Percentiles rank a stretch among this genome's conserved stretches.
Conservation (phyloP, 2,797 vertebrate species). For the Thamnophis elegans region DNA sequence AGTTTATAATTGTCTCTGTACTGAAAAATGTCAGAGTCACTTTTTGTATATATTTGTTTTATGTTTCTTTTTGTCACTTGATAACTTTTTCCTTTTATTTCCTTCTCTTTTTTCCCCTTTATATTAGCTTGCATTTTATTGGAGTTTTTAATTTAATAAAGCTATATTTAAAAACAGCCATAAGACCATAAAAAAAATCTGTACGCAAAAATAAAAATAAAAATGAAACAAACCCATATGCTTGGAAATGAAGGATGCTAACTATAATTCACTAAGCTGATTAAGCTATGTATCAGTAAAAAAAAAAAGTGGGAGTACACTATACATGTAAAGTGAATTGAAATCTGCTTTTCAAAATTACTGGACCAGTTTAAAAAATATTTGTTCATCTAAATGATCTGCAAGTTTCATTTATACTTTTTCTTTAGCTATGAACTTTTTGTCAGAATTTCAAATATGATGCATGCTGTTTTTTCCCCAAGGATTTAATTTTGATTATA, state of each 20-base stretch:
- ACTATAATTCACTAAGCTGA: background rate
- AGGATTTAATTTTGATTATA: slow-evolving; percentile 30
- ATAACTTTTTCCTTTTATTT: background rate
- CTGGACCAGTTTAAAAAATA: slow-evolving; percentile 45
- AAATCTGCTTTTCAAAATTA: slow-evolving; percentile 47
- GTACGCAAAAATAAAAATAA: background rate
- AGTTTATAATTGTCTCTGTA: background rate
- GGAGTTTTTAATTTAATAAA: background rate
- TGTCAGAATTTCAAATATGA: slow-evolving; percentile 35
- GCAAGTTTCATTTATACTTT: slow-evolving; percentile 32
- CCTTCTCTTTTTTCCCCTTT: background rate
- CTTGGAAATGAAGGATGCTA: background rate
- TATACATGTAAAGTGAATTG: slow-evolving; percentile 17
- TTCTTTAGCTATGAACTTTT: slow-evolving; percentile 27
- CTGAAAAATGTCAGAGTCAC: background rate
- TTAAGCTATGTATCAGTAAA: background rate
- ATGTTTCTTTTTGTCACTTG: background rate
- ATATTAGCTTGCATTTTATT: background rate
- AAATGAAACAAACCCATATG: background rate
- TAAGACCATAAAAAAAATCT: background rate
- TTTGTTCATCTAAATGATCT: slow-evolving; percentile 50
- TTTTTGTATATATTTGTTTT: background rate
- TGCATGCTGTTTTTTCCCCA: slow-evolving; percentile 21
- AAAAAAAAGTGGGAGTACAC: slow-evolving; percentile 29
- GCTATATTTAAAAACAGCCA: background rate